Percentiles rank a stretch among this genome's conserved stretches.
Evolutionary conservation across 1,140 invertebrate species (phyloP).

Genomic region (Colletes latitarsis): DNA sequence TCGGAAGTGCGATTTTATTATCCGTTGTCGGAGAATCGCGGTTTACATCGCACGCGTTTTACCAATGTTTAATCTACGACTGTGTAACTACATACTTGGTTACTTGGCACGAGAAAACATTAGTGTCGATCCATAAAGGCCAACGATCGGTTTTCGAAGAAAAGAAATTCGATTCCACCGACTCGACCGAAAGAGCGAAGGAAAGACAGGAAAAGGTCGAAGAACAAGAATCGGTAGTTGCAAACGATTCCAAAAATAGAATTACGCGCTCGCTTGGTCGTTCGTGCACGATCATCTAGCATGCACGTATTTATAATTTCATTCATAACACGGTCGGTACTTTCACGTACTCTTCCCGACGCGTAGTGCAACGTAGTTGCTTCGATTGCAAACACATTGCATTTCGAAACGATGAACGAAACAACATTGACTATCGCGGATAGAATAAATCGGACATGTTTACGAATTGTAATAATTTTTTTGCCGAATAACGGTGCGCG

Average conservation of each 20-base stretch:
- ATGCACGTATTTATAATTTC: constrained; percentile 68
- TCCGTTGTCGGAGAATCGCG: constrained; percentile 2
- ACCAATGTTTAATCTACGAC: no score
- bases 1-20: constrained; percentile 29
- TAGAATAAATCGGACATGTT: no score
- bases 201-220: not conserved
- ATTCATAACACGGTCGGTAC: constrained; percentile 61
- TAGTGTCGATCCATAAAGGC: no score
- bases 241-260: constrained; percentile 54
- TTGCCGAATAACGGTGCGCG: no score
- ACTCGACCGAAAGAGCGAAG: no score
- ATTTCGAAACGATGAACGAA: not conserved
- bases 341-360: constrained; percentile 44
- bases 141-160: no score
- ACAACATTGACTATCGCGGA: not conserved
- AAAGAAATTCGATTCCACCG: constrained; percentile 6
- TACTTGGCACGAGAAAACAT: no score
- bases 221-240: constrained; percentile 12
- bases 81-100: no score
- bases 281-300: constrained; percentile 59
- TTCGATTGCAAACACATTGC: constrained; percentile 10
- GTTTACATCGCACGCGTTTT: no score
- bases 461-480: no score
- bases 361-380: constrained; percentile 31
- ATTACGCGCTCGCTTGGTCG: constrained; percentile 15